phyloP scores from a whole-genome alignment of 2,113 vertebrate genomes.

The Pogona vitticeps region DNA sequence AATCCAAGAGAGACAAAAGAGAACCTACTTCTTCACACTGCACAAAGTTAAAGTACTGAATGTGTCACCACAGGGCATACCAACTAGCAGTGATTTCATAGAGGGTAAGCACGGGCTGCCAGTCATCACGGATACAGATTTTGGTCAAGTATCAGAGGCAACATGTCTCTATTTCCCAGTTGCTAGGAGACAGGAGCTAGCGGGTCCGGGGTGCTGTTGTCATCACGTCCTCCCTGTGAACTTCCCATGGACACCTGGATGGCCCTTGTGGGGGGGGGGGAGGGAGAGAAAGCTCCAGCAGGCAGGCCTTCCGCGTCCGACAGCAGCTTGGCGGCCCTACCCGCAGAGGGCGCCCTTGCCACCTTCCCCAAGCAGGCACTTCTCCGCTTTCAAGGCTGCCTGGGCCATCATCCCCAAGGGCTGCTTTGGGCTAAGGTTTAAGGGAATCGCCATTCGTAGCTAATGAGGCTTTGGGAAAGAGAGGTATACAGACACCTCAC shows the following conservation, averaged over 20 bases:
- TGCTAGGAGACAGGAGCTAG: no score
- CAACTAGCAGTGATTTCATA: no score
- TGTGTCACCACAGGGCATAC: no score
- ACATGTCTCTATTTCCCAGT: no score
- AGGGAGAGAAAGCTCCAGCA: neutral
- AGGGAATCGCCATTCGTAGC: neutral
- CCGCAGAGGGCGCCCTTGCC: no score
- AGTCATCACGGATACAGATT: neutral
- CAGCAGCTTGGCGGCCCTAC: no score
- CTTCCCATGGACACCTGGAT: neutral
- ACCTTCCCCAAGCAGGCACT: neutral
- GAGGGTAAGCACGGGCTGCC: neutral
- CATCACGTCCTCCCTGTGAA: neutral
- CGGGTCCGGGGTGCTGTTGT: no score
- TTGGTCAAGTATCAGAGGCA: neutral
- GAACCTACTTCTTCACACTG: no score
- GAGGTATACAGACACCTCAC: no score
- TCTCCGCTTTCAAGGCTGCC: neutral
- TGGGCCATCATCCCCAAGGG: neutral
- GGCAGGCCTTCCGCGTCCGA: neutral
- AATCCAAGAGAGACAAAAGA: no score
- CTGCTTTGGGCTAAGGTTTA: no score
- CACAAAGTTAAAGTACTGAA: no score
- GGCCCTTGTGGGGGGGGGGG: neutral
- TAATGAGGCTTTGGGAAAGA: neutral